Evolutionary conservation across 2,113 vertebrate genomes (phyloP).

Genomic region (Silurus glanis): DNA sequence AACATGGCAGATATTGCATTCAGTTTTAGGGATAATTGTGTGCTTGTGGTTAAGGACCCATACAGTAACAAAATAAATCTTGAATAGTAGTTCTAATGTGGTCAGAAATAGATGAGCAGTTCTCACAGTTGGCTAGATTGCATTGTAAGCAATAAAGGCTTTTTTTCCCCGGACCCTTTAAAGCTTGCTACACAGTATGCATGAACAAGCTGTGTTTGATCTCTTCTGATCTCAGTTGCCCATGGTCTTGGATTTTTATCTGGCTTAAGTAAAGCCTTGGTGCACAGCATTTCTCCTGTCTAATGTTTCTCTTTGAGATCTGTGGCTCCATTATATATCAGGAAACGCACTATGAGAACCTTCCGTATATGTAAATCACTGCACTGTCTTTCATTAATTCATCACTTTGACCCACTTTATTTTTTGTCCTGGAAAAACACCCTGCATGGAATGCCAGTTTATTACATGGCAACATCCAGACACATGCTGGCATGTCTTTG

Average conservation of each 20-base stretch:
- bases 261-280: neutral
- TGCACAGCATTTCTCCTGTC: neutral
- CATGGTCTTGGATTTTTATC: conserved; percentile 10
- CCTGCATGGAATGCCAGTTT: neutral
- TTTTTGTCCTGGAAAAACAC: neutral
- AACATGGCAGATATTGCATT: neutral
- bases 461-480: neutral
- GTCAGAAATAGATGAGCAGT: neutral
- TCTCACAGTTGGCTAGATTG: neutral
- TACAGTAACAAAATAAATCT: neutral
- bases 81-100: neutral
- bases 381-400: neutral
- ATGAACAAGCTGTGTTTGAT: conserved; percentile 10
- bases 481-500: neutral
- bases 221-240: neutral
- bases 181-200: neutral
- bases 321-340: neutral
- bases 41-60: neutral
- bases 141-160: neutral
- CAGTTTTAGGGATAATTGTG: neutral
- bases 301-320: neutral
- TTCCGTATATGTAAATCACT: neutral
- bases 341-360: neutral
- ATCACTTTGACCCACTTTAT: neutral
- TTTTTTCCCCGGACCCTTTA: neutral